Evolutionary conservation across 2,888 invertebrate species (phyloP).

Genomic region (Dorcus parallelipipedus): DNA sequence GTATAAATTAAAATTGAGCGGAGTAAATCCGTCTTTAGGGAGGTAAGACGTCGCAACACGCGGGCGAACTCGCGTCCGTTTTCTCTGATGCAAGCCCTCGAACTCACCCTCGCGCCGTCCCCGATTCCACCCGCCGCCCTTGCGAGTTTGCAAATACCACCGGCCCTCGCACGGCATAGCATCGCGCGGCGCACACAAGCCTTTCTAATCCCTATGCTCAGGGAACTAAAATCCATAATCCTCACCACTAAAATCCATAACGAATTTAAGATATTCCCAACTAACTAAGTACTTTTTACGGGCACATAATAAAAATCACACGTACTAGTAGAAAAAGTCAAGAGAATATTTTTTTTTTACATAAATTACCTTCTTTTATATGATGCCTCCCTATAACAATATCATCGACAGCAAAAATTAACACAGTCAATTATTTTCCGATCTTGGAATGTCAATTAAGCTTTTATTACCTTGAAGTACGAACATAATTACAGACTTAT

Average conservation of each 20-base stretch:
- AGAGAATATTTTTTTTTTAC: too few species aligned
- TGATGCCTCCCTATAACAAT: too few species aligned
- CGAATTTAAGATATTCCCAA: conserved; percentile 22
- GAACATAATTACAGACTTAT: too few species aligned
- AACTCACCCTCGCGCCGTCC: conserved; percentile 21
- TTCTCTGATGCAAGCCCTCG: conserved; percentile 27
- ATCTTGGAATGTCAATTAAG: too few species aligned
- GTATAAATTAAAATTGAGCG: conserved; percentile 11
- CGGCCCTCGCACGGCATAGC: conserved; percentile 30
- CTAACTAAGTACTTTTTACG: conserved; percentile 4
- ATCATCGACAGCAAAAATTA: too few species aligned
- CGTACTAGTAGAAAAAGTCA: not conserved
- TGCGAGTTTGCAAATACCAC: conserved; percentile 36
- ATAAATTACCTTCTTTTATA: too few species aligned
- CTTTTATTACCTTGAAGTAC: too few species aligned
- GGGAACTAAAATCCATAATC: conserved; percentile 42
- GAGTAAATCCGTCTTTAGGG: conserved; percentile 7
- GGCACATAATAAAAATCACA: not conserved
- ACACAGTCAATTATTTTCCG: too few species aligned
- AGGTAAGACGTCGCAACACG: conserved; percentile 30
- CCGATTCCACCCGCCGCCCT: conserved; percentile 19
- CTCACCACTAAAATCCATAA: conserved; percentile 30
- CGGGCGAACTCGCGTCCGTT: conserved; percentile 32
- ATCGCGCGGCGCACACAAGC: conserved; percentile 32
- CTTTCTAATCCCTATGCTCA: conserved; percentile 40